A percentile compares a stretch with the other conserved stretches of the same genome.
These are phyloP conservation scores for Esox masquinongy DNA, from an alignment of 2,797 vertebrate genomes.

Conservation along the genomic window DNA sequence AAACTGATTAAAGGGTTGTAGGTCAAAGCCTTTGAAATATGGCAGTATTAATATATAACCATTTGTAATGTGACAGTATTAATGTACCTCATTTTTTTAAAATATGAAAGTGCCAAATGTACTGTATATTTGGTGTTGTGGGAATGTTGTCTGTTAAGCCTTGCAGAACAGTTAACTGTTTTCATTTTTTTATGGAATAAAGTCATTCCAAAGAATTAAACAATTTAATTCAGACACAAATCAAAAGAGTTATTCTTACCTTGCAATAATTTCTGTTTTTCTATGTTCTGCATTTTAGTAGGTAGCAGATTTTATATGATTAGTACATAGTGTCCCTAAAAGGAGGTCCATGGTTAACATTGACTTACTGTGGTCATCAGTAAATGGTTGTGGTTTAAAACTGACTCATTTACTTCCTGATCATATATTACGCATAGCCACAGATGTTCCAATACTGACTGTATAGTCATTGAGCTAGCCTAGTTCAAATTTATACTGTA, in stretches of 20 bases:
- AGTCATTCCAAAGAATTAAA: not conserved
- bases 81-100: not conserved
- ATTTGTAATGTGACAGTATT: not conserved
- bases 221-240: not conserved
- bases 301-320: not conserved
- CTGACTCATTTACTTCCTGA: not conserved
- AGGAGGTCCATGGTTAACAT: too few relatives aligned
- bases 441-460: not conserved
- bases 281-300: not conserved
- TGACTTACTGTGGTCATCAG: not conserved
- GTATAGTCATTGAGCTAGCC: not conserved
- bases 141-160: not conserved
- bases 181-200: not conserved
- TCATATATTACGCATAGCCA: not conserved
- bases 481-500: not conserved
- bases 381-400: not conserved
- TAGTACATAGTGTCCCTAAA: not conserved
- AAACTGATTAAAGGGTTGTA: slow-evolving; percentile 18
- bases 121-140: not conserved
- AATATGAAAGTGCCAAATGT: not conserved
- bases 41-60: not conserved
- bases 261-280: not conserved
- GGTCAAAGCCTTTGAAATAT: not conserved
- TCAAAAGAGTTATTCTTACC: not conserved
- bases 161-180: not conserved